Conservation (phyloP, 1,140 invertebrate genomes). For the Sesamia nonagrioides region DNA sequence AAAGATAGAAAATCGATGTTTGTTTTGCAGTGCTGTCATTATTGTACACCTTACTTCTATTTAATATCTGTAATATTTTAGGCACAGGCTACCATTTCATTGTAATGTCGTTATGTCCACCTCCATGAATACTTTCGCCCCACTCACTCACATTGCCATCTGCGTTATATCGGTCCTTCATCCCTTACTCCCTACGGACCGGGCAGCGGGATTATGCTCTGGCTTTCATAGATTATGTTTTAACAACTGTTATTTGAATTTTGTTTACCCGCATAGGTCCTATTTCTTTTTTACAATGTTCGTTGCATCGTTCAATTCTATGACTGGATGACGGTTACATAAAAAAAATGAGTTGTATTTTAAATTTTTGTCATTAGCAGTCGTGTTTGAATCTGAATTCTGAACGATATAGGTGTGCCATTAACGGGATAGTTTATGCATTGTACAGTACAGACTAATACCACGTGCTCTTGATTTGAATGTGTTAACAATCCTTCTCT, state of each 20-base stretch:
- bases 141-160: conserved; percentile 11
- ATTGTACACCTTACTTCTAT: no score
- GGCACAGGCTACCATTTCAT: neutral
- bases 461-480: no score
- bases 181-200: conserved; percentile 4
- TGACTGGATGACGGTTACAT: no score
- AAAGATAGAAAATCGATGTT: neutral
- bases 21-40: no score
- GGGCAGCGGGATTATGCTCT: neutral
- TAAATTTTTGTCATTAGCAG: no score
- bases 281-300: neutral
- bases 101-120: neutral
- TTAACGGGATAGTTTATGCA: no score
- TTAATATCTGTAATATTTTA: neutral
- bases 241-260: conserved; percentile 14
- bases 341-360: no score
- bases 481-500: no score
- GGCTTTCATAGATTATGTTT: neutral
- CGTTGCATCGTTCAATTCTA: no score
- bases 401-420: no score
- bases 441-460: no score
- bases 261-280: neutral
- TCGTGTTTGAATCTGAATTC: no score
- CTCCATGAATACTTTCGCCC: neutral
- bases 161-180: conserved; percentile 15